Conservation (phyloP, 2,113 vertebrate genomes). For the Circaetus gallicus region DNA sequence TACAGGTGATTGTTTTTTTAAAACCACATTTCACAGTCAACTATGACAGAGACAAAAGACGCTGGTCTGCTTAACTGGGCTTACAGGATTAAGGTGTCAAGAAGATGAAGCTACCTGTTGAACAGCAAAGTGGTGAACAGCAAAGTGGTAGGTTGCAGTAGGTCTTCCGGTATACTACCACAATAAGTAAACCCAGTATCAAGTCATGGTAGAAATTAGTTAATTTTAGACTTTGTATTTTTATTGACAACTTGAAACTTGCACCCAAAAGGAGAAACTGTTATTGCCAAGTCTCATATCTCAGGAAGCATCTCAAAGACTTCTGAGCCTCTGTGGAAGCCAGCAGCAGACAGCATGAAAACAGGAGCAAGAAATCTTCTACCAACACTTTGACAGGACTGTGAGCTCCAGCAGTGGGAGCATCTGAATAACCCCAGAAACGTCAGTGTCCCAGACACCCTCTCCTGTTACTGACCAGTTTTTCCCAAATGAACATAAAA, state of each 20-base stretch:
- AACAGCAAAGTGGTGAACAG: neutral
- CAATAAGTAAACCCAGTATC: neutral
- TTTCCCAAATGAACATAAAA: neutral
- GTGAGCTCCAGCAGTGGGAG: neutral
- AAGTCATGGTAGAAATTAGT: neutral
- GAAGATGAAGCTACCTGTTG: neutral
- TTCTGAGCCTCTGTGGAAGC: neutral
- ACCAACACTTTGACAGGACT: too few species aligned
- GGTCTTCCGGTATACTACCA: neutral
- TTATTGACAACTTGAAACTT: neutral
- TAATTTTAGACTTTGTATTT: neutral
- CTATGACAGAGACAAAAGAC: neutral
- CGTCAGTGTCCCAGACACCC: fast-evolving
- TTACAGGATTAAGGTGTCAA: neutral
- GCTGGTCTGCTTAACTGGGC: neutral
- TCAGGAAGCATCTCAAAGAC: neutral
- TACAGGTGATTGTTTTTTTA: neutral
- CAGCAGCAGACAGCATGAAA: fast-evolving
- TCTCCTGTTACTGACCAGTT: neutral
- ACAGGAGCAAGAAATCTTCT: neutral
- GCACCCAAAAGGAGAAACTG: neutral
- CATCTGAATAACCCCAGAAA: neutral
- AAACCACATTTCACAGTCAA: neutral
- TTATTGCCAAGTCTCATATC: too few species aligned
- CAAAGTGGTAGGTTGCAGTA: fast-evolving